phyloP scores from a whole-genome alignment of 2,113 vertebrate species.

The Arizona elegans region DNA sequence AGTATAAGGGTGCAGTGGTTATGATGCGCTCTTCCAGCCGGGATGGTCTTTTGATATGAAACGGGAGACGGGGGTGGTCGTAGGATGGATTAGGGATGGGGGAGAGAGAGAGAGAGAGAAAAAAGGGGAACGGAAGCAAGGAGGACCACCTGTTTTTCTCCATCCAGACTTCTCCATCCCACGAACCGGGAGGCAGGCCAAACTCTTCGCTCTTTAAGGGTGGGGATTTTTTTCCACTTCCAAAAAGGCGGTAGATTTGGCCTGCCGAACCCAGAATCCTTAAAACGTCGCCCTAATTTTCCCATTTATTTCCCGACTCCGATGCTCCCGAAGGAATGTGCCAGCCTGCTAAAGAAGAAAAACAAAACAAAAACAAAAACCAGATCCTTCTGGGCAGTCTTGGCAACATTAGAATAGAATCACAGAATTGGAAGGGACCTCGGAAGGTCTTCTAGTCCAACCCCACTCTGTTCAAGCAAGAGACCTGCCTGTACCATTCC shows the following conservation, averaged over 20 bases:
- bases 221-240: not conserved
- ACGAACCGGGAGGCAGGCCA: not conserved
- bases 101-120: no score
- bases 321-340: not conserved
- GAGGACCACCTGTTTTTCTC: not conserved
- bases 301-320: not conserved
- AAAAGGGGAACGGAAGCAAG: accelerated
- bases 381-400: not conserved
- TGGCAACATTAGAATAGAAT: no score
- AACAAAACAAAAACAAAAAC: no score
- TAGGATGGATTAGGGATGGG: accelerated
- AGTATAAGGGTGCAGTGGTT: not conserved
- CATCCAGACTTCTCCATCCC: not conserved
- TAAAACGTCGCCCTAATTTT: not conserved
- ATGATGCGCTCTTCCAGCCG: not conserved
- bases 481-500: no score
- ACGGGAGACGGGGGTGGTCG: not conserved
- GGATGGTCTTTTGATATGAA: conserved; percentile 16
- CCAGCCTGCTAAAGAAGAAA: not conserved
- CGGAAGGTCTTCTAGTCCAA: no score
- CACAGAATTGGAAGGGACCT: no score
- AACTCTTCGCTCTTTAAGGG: not conserved
- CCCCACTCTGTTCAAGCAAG: no score
- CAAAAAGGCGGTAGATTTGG: not conserved
- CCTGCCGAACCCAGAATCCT: not conserved